Base-by-base conservation (phyloP, 2,888 invertebrate species). In the Hyposoter didymator region DNA sequence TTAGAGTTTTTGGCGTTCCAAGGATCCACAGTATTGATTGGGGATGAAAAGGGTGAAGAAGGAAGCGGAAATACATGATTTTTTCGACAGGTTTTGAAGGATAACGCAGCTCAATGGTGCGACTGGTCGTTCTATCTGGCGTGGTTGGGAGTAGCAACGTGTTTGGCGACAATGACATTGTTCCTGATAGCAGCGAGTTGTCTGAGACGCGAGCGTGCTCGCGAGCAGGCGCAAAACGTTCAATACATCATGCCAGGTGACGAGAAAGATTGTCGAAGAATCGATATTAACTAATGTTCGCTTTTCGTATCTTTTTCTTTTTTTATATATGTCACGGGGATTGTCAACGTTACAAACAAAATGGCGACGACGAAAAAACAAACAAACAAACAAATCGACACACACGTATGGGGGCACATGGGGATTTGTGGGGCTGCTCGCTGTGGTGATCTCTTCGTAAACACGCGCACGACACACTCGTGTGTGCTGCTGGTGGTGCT, bases 221-320 rank as follows among this genome's bases (percentile, higher is more conserved):
- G 96, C 89, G 97, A 97, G 92, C 95, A 96, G 90, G 96, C 96
- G 93, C 95, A 95, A 94, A 97, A 97, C 94, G 96, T 97, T 95
- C 97, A 97, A 94, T 98, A 97, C 95, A 97, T 97, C 93, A 97
- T 97, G 97, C 97, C 97, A 96, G 97, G 97, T 97, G 95, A 94
- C 78, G 86, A 66, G 43, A 49, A 17, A 52, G n/a, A 52, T 47
- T 19, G 2, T 22, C 5, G 43, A 32, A 87, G 75, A 87, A 74
- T 83, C 84, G 88, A 84, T 66, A 78, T 39, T 82, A 49, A 90
- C 90, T 91, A 91, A 92, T 92, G 85, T 82, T 83, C 81, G 84
- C 84, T 89, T 85, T 88, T 76, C 87, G 74, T 90, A 83, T 87
- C 87, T 89, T 88, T 89, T 90, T 82, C 89, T 89, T 84, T 86